phyloP scores from a whole-genome alignment of 2,113 vertebrate genomes.

The Miniopterus natalensis region DNA sequence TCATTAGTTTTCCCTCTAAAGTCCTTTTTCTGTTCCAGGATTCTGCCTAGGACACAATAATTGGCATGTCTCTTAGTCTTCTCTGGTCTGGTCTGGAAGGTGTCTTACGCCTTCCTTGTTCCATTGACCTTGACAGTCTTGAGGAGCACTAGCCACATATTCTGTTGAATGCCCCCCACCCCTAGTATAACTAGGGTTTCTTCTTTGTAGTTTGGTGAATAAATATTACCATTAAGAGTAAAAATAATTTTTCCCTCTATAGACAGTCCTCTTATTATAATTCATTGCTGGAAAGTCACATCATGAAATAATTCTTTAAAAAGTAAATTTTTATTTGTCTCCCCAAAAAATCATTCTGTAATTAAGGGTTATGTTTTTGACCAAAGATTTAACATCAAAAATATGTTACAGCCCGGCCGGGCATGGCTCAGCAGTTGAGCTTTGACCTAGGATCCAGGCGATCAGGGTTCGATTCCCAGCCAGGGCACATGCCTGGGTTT shows the following conservation, averaged over 20 bases:
- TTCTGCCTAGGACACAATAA: background rate
- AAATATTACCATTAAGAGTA: background rate
- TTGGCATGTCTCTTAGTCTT: background rate
- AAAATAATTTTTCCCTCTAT: background rate
- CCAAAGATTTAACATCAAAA: slow-evolving; percentile 33
- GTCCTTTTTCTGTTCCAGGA: background rate
- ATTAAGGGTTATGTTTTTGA: background rate
- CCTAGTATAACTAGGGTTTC: background rate
- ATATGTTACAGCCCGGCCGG: background rate
- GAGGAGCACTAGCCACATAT: background rate
- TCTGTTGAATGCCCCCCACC: background rate
- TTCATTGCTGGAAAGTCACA: slow-evolving; percentile 21
- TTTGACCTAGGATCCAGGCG: no score
- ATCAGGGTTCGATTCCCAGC: no score
- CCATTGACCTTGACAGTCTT: background rate
- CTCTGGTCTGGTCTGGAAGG: background rate
- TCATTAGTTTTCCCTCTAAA: background rate
- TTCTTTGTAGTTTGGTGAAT: background rate
- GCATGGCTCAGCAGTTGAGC: no score
- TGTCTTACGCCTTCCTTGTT: background rate
- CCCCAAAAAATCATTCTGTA: background rate
- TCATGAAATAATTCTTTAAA: slow-evolving; percentile 15
- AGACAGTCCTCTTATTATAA: background rate
- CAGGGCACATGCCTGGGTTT: no score
- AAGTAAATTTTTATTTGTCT: slow-evolving; percentile 11